Percentiles rank a stretch among this genome's conserved stretches.
Conservation (phyloP, 2,113 vertebrate genomes). For the Todiramphus chloris region DNA sequence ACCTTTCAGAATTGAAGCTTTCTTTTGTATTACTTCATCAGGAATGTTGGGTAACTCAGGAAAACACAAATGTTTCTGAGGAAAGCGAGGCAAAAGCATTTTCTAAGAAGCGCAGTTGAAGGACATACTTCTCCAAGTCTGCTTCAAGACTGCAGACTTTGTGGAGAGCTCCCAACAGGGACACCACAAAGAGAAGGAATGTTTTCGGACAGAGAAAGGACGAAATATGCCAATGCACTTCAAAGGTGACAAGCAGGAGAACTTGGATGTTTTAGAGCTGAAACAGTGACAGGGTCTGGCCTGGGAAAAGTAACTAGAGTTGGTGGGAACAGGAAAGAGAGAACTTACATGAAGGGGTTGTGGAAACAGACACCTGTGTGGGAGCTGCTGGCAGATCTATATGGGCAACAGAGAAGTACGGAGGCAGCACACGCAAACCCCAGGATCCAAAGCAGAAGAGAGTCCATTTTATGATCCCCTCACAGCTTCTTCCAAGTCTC, state of each 20-base stretch:
- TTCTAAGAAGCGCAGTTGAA: background rate
- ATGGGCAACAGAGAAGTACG: background rate
- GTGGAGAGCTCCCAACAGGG: background rate
- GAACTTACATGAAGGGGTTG: accelerated
- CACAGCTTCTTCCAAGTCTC: background rate
- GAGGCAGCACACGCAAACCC: background rate
- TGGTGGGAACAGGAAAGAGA: accelerated
- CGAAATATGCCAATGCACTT: background rate
- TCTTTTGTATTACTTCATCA: background rate
- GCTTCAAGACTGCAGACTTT: background rate
- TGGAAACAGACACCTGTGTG: background rate
- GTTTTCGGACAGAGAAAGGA: background rate
- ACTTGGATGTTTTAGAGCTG: background rate
- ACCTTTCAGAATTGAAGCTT: background rate
- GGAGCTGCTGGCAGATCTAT: background rate
- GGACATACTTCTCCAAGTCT: background rate
- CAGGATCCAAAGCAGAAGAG: background rate
- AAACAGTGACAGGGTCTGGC: background rate
- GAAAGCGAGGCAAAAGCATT: background rate
- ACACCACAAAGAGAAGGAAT: background rate
- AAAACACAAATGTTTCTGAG: background rate
- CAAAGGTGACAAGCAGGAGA: background rate
- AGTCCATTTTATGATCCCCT: background rate
- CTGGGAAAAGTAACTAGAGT: background rate
- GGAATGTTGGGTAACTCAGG: background rate